Conservation (phyloP, 2,113 vertebrate species). For the Chionodraco myersi region DNA sequence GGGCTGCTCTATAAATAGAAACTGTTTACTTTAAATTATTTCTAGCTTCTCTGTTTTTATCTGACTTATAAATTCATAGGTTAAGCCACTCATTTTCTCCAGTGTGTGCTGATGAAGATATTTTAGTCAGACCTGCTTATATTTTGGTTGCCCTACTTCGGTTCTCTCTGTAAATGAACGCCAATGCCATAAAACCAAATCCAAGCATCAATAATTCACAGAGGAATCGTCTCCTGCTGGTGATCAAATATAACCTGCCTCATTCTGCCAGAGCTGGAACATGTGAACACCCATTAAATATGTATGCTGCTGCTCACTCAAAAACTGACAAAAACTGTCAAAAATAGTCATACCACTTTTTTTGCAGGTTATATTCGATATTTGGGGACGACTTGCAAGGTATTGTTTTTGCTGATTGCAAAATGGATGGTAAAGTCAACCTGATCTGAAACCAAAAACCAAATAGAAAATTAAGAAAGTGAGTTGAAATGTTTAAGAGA, state of each 20-base stretch:
- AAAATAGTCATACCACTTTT: conserved; percentile 3
- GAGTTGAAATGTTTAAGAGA: neutral
- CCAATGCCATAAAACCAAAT: conserved; percentile 61
- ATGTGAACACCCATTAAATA: conserved; percentile 65
- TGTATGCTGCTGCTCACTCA: conserved; percentile 51
- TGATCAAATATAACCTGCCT: conserved; percentile 71
- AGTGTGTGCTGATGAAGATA: neutral
- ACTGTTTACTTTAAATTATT: neutral
- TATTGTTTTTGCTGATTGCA: neutral
- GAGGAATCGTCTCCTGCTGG: conserved; percentile 56
- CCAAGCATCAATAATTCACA: conserved; percentile 74
- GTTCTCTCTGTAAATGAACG: conserved; percentile 26
- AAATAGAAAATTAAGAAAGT: neutral
- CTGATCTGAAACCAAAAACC: neutral
- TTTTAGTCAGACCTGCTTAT: conserved; percentile 1
- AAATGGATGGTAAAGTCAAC: neutral
- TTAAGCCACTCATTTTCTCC: neutral
- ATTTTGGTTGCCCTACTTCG: conserved; percentile 35
- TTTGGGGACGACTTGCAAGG: neutral
- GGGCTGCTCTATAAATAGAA: conserved; percentile 70
- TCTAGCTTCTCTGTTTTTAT: neutral
- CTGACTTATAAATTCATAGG: conserved; percentile 12
- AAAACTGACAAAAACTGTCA: conserved; percentile 18
- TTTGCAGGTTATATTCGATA: neutral
- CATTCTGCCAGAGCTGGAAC: conserved; percentile 41